Conservation (phyloP, 1,140 invertebrate genomes). For the Drosophila mayri region DNA sequence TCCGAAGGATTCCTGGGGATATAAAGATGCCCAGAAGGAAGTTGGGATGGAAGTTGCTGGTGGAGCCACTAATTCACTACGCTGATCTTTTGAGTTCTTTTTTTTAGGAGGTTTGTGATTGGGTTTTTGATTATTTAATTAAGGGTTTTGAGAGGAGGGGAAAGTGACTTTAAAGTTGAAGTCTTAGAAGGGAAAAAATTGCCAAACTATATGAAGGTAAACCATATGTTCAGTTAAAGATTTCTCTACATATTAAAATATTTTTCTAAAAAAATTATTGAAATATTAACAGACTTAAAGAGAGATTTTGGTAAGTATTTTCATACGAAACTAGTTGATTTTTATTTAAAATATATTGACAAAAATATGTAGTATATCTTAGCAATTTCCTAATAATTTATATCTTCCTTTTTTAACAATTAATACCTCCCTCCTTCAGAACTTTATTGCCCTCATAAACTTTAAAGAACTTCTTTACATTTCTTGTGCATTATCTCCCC, state of each 20-base stretch:
- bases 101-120: constrained; percentile 11
- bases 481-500: neutral
- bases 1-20: neutral
- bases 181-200: neutral
- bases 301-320: no score
- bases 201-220: neutral
- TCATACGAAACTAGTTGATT: no score
- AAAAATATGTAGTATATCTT: neutral
- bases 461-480: neutral
- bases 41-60: constrained; percentile 6
- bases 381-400: no score
- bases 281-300: no score
- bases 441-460: neutral
- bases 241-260: neutral
- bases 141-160: neutral
- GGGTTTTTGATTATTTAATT: constrained; percentile 39
- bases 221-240: fast-evolving
- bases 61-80: constrained; percentile 8
- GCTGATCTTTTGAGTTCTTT: constrained; percentile 18
- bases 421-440: neutral
- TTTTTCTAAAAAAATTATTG: neutral
- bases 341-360: no score
- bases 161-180: neutral
- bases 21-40: constrained; percentile 32
- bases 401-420: neutral